Evolutionary conservation across 2,888 invertebrate species (phyloP).

Genomic region (Eurytoma adleriae): DNA sequence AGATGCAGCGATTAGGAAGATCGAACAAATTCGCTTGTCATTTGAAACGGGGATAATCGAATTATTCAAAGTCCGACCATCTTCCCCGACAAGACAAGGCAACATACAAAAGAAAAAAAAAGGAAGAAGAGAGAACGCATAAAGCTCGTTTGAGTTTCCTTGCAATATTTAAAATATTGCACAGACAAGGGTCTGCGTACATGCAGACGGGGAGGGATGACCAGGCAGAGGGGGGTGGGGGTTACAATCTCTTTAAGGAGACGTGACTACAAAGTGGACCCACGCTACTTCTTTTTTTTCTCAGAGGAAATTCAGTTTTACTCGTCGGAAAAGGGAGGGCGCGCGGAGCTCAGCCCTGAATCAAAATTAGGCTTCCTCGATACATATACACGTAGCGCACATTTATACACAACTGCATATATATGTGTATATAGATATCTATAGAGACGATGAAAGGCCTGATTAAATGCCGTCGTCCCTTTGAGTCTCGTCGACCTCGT

Average conservation of each 20-base stretch:
- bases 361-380: constrained; percentile 41
- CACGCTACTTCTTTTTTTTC: not conserved
- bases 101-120: not conserved
- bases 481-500: constrained; percentile 45
- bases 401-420: no score
- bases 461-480: constrained; percentile 52
- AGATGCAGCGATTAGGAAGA: no score
- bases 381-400: not conserved
- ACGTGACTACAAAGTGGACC: not conserved
- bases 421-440: not conserved
- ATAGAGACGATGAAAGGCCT: constrained; percentile 41
- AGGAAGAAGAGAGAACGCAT: not conserved
- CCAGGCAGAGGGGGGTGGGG: not conserved
- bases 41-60: no score
- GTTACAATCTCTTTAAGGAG: constrained; percentile 20
- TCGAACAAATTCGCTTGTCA: no score
- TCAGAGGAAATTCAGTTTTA: constrained; percentile 23
- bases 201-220: not conserved
- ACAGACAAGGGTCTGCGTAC: not conserved
- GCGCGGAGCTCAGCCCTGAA: not conserved
- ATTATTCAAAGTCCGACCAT: not conserved
- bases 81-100: no score
- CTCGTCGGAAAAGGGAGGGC: not conserved
- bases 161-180: not conserved
- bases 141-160: constrained; percentile 19